Conservation (phyloP, 2,888 invertebrate genomes). For the Cataglyphis rosenhaueri region DNA sequence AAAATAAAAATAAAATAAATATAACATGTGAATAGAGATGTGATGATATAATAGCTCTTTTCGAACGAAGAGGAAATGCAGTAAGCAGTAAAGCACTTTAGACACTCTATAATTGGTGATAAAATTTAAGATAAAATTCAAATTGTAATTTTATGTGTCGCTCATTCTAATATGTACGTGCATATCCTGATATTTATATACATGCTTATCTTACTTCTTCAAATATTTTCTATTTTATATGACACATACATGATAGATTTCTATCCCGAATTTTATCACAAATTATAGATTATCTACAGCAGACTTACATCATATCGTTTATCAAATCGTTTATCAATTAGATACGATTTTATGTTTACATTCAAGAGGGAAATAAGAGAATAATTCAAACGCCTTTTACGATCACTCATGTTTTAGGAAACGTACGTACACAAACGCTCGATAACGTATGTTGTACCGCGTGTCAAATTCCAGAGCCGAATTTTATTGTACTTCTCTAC, state of each 20-base stretch:
- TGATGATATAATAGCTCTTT: background rate
- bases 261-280: background rate
- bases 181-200: too few species aligned
- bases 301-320: background rate
- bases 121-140: too few species aligned
- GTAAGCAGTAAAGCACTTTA: background rate
- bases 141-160: too few species aligned
- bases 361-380: background rate
- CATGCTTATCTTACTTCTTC: background rate
- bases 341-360: background rate
- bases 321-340: background rate
- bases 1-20: background rate
- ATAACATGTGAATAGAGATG: background rate
- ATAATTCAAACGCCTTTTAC: conserved; percentile 40
- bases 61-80: background rate
- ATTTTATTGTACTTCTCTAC: conserved; percentile 17
- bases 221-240: background rate
- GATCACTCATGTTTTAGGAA: background rate
- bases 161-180: too few species aligned
- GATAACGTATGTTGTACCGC: background rate
- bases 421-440: background rate
- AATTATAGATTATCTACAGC: background rate
- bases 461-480: conserved; percentile 20
- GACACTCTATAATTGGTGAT: background rate
- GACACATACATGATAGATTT: background rate